Conservation (phyloP, 2,888 invertebrate genomes). For the Synanthedon tipuliformis region DNA sequence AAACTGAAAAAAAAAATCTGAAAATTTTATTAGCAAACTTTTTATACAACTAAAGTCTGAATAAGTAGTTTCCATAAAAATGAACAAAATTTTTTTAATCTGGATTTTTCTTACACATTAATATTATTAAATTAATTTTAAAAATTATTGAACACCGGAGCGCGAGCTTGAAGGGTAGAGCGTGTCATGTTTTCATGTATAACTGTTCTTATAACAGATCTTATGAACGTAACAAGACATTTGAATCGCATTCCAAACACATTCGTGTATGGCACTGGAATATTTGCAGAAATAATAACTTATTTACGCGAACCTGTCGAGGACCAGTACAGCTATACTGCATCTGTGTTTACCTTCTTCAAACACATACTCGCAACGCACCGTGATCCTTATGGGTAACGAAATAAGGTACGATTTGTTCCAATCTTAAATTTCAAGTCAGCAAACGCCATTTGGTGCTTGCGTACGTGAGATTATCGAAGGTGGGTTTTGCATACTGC, state of each 20-base stretch:
- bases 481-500: constrained; percentile 61
- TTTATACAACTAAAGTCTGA: too few species aligned
- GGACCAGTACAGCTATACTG: constrained; percentile 30
- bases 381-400: not conserved
- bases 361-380: constrained; percentile 12
- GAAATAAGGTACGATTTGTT: constrained; percentile 7
- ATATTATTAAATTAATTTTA: too few species aligned
- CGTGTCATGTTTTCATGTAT: too few species aligned
- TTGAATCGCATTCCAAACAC: constrained; percentile 31
- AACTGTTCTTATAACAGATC: too few species aligned
- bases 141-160: too few species aligned
- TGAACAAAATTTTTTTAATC: too few species aligned
- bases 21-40: too few species aligned
- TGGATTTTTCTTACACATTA: too few species aligned
- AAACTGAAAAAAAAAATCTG: too few species aligned
- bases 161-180: too few species aligned
- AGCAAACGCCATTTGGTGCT: constrained; percentile 34
- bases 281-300: constrained; percentile 51
- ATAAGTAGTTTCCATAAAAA: too few species aligned
- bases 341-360: constrained; percentile 13
- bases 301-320: constrained; percentile 34
- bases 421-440: constrained; percentile 10
- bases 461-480: constrained; percentile 47
- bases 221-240: constrained; percentile 1
- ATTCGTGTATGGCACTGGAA: constrained; percentile 41